These are phyloP conservation scores for Pelvicachromis taeniatus DNA, from an alignment of 2,113 vertebrate genomes.

Conservation along the genomic window DNA sequence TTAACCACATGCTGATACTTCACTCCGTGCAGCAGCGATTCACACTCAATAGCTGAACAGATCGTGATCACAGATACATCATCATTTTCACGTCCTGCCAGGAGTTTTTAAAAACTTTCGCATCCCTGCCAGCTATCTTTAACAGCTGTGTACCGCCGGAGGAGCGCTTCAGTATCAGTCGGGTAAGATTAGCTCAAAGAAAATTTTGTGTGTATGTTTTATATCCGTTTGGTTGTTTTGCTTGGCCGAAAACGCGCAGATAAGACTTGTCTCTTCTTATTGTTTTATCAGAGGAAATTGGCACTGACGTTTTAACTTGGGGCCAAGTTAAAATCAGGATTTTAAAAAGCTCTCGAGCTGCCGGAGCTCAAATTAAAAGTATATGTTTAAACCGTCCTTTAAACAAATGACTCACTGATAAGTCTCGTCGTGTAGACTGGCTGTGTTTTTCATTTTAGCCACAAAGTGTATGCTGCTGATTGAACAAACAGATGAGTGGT, in stretches of 20 bases:
- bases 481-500: neutral
- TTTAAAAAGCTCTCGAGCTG: neutral
- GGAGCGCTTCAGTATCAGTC: neutral
- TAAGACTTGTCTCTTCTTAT: neutral
- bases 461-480: neutral
- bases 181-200: neutral
- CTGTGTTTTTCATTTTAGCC: neutral
- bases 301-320: neutral
- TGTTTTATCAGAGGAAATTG: neutral
- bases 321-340: neutral
- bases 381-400: neutral
- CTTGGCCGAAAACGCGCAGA: neutral
- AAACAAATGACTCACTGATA: neutral
- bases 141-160: neutral
- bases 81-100: neutral
- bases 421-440: neutral
- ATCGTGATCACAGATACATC: neutral
- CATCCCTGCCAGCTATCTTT: neutral
- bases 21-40: neutral
- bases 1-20: slow-evolving; percentile 4
- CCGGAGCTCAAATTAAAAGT: neutral
- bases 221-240: neutral
- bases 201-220: neutral
- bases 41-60: neutral
- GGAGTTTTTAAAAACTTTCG: neutral